phyloP scores from a whole-genome alignment of 2,113 vertebrate species.

The Dicrurus megarhynchus region DNA sequence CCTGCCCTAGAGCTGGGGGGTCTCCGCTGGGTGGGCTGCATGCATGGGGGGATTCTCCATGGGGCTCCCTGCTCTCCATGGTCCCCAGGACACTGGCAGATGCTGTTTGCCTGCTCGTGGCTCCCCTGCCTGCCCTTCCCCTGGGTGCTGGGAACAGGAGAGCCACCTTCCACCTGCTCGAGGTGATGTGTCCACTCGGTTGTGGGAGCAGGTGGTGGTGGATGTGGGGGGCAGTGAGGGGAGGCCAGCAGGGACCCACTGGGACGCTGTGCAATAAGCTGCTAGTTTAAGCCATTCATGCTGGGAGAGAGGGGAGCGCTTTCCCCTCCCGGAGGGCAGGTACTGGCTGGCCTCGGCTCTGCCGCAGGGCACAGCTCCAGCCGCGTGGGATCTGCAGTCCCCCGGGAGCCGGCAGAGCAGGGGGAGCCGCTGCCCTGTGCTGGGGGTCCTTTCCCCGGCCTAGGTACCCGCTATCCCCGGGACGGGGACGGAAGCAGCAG shows the following conservation, averaged over 20 bases:
- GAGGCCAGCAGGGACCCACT: not conserved
- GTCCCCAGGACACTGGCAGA: not conserved
- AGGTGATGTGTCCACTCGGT: not conserved
- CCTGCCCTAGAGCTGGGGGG: constrained; percentile 2
- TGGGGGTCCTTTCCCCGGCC: not conserved
- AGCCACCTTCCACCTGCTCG: not conserved
- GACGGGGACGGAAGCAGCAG: not conserved
- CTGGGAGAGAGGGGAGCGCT: not conserved
- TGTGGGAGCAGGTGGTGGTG: not conserved
- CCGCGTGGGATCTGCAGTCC: not conserved
- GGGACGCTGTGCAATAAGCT: constrained; percentile 65
- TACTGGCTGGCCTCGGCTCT: not conserved
- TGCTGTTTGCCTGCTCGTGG: not conserved
- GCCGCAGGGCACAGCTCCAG: not conserved
- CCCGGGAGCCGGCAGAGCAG: not conserved
- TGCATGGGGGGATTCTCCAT: not conserved
- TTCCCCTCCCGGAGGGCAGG: not conserved
- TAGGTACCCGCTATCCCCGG: not conserved
- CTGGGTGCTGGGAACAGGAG: not conserved
- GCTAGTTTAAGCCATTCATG: constrained; percentile 51
- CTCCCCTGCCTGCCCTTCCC: not conserved
- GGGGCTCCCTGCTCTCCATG: not conserved
- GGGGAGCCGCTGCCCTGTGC: not conserved
- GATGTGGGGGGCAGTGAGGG: no score
- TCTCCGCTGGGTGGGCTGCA: not conserved